Percentiles rank a stretch among this genome's conserved stretches.
Conservation (phyloP, 2,113 vertebrate genomes). For the Sander vitreus region DNA sequence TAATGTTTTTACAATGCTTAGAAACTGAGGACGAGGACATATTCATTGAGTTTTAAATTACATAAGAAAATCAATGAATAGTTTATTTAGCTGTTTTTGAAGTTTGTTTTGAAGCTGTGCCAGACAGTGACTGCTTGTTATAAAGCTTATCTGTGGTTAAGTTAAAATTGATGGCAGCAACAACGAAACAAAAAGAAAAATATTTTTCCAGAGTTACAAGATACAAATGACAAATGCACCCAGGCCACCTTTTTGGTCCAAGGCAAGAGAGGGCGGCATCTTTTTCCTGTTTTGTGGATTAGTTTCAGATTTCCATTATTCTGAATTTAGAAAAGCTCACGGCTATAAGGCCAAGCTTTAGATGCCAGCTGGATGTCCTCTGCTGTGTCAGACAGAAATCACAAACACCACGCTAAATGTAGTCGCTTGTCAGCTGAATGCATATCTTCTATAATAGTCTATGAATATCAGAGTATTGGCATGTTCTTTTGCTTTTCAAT, state of each 20-base stretch:
- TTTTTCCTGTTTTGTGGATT: slow-evolving; percentile 1
- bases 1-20: slow-evolving; percentile 3
- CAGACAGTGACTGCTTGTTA: slow-evolving; percentile 1
- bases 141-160: slow-evolving; percentile 10
- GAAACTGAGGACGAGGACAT: not conserved
- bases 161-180: not conserved
- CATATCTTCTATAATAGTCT: slow-evolving; percentile 5
- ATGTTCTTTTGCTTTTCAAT: slow-evolving; percentile 14
- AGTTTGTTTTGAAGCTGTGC: slow-evolving; percentile 1
- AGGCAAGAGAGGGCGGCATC: not conserved
- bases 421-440: slow-evolving; percentile 26
- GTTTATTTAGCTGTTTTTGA: not conserved
- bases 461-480: slow-evolving; percentile 18
- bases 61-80: not conserved
- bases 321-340: not conserved
- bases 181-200: not conserved
- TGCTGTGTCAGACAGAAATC: not conserved
- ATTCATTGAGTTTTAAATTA: slow-evolving; percentile 16
- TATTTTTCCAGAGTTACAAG: not conserved
- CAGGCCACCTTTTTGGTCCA: not conserved
- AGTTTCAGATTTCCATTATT: slow-evolving; percentile 29
- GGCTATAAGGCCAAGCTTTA: slow-evolving; percentile 14
- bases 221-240: slow-evolving; percentile 6
- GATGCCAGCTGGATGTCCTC: slow-evolving; percentile 18
- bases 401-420: slow-evolving; percentile 16